Percentiles rank a stretch among this genome's conserved stretches.
phyloP scores from a whole-genome alignment of 2,797 vertebrate genomes.

The Enteromius radiatus region DNA sequence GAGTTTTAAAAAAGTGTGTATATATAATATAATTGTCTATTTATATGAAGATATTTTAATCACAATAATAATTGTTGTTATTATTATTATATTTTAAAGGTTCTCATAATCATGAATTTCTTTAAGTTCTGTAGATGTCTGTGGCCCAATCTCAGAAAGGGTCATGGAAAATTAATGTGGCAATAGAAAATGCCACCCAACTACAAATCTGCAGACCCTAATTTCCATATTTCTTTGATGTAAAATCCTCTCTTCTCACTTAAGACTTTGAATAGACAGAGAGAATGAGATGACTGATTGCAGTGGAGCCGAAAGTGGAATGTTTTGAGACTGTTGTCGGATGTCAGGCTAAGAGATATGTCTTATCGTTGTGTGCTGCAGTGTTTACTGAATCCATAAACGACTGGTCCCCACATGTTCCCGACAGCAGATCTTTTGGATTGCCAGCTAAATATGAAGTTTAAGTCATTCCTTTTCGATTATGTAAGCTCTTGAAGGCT shows the following conservation, averaged over 20 bases:
- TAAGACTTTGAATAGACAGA: background rate
- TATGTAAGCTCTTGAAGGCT: background rate
- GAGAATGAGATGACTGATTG: background rate
- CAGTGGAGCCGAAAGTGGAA: background rate
- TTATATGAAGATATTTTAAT: background rate
- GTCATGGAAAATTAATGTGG: conserved; percentile 25
- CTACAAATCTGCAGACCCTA: background rate
- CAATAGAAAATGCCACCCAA: background rate
- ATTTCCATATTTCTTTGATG: conserved; percentile 37
- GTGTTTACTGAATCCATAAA: conserved; percentile 20
- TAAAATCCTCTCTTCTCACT: conserved; percentile 7
- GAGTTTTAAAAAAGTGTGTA: too few species aligned
- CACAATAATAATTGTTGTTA: background rate
- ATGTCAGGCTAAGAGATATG: background rate
- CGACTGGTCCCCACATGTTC: background rate
- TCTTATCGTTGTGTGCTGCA: conserved; percentile 5
- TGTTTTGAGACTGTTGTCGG: background rate
- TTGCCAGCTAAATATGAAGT: background rate
- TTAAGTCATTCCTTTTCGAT: conserved; percentile 6
- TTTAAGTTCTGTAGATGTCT: background rate
- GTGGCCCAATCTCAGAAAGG: background rate
- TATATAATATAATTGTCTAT: background rate
- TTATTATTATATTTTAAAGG: background rate
- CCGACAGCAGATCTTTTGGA: background rate
- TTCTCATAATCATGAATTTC: background rate